Conservation (phyloP, 2,113 vertebrate genomes). For the Phrynosoma platyrhinos region DNA sequence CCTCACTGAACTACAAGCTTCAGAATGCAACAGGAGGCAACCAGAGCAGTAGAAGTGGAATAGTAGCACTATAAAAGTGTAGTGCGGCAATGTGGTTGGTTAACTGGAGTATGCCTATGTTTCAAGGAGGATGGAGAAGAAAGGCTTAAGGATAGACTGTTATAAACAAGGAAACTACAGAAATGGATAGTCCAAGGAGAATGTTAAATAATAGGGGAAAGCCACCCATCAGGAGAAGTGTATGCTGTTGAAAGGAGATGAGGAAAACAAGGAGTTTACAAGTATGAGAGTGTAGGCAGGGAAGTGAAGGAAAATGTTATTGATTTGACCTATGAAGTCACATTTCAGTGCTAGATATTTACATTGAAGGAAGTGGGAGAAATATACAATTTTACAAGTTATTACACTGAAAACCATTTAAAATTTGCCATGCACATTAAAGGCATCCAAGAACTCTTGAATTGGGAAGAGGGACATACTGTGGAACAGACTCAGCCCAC, state of each 20-base stretch:
- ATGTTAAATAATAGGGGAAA: neutral
- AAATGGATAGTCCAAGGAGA: neutral
- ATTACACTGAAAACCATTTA: neutral
- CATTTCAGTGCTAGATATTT: neutral
- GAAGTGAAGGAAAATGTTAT: neutral
- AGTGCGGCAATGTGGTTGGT: too few species aligned
- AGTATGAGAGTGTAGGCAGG: neutral
- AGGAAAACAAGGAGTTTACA: neutral
- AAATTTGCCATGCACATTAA: neutral
- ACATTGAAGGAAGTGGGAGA: neutral
- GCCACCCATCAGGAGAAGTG: neutral
- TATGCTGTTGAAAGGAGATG: neutral
- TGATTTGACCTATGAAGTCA: neutral
- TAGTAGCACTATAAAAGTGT: too few species aligned
- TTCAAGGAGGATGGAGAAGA: neutral
- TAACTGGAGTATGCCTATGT: too few species aligned
- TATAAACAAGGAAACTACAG: too few species aligned
- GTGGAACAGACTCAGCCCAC: neutral
- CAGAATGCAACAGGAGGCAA: too few species aligned
- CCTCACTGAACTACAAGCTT: too few species aligned
- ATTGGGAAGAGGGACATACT: neutral
- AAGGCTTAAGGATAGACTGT: too few species aligned
- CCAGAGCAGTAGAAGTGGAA: too few species aligned
- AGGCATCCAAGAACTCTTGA: slow-evolving; percentile 7
- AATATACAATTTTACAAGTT: neutral